Evolutionary conservation across 1,140 invertebrate genomes (phyloP).

Genomic region (Ips typographus): DNA sequence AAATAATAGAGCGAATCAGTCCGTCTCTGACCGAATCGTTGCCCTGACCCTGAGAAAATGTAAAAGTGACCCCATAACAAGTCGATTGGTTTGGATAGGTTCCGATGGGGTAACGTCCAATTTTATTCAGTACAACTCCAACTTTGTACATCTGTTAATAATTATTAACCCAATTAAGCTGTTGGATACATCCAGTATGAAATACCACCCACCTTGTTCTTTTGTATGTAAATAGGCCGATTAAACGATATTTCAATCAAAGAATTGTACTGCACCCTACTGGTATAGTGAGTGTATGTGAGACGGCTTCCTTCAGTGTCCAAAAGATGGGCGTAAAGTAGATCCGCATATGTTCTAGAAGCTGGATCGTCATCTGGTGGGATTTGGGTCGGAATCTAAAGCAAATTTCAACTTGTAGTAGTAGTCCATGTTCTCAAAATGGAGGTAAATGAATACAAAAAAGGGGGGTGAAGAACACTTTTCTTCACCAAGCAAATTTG

Average conservation of each 20-base stretch:
- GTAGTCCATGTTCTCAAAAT: no score
- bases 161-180: not conserved
- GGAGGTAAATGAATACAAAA: no score
- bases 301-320: constrained; percentile 73
- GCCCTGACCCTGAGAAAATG: constrained; percentile 67
- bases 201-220: constrained; percentile 61
- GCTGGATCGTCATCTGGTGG: constrained; percentile 51
- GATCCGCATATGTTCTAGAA: constrained; percentile 64
- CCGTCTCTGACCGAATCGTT: constrained; percentile 70
- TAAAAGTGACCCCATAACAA: constrained; percentile 69
- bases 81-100: constrained; percentile 62
- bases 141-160: constrained; percentile 68
- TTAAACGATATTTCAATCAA: constrained; percentile 78
- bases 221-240: constrained; percentile 71
- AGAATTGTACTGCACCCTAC: constrained; percentile 65
- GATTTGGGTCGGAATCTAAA: constrained; percentile 63
- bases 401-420: not conserved
- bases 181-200: not conserved
- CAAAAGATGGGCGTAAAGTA: constrained; percentile 75
- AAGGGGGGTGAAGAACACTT: no score
- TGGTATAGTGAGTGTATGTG: constrained; percentile 78
- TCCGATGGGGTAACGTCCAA: constrained; percentile 75
- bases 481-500: not conserved
- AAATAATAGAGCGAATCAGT: constrained; percentile 74
- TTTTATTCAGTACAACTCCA: constrained; percentile 77